Evolutionary conservation across 2,113 vertebrate species (phyloP), one percentile per base, ranked within the genome.

Genomic region (Galemys pyrenaicus): DNA sequence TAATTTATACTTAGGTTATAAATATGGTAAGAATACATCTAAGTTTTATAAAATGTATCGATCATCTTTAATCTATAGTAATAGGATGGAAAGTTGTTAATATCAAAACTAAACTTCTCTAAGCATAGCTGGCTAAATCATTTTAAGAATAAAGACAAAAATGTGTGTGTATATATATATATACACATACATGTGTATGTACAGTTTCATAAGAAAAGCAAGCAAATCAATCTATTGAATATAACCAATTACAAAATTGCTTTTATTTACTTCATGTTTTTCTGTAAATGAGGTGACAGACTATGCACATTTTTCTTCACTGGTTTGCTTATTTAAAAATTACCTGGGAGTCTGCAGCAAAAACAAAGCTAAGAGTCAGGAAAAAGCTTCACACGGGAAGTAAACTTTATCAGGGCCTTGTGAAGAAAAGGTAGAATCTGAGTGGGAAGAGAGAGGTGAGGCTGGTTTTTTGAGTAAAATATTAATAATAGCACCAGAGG

Each of bases 351-450:
- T 89, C 26, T 94, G 37, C 60, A 70, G 77, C 41, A 84, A 89
- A 75, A 84, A 0, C 83, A 19, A n/a, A 70, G 15, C 0, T 58
- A 15, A 62, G 22, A 30, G 39, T 70, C 4, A 67, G 78, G 39
- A 74, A 51, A 91, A 84, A 60, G 6, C 58, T 75, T 51, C 54
- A 77, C 65, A 87, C 26, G 89, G 54, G 64, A 93, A 89, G 37
- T 51, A 68, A 75, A 60, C 26, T 60, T 94, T 58, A 71, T 62
- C 9, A 64, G 16, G 8, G 62, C 35, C n/a, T 84, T 83, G 54
- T 56, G 46, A 95, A 91, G 71, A 77, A 87, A 87, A 81, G 17
- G 73, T 87, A 80, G 84, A 65, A 56, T 95, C 32, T 91, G 32
- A 92, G n/a, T 15, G 35, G 46, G 46, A 15, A 81, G 62, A 62